Evolutionary conservation across 2,113 vertebrate species (phyloP).

Genomic region (Mixornis gularis): DNA sequence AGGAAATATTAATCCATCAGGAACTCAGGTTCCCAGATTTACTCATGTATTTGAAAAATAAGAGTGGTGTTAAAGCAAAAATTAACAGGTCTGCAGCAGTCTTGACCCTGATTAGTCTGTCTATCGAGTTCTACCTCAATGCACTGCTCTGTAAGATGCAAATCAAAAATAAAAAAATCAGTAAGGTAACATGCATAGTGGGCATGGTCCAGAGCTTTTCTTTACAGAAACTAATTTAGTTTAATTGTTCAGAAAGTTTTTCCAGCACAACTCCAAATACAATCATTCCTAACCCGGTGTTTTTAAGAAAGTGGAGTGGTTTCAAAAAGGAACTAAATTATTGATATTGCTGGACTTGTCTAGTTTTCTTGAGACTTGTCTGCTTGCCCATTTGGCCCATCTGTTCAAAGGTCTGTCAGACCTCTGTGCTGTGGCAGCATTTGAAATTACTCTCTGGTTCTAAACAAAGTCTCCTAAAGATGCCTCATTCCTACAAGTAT

Average conservation of each 20-base stretch:
- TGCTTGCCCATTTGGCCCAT: not conserved
- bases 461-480: not conserved
- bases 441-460: not conserved
- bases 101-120: not conserved
- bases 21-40: not conserved
- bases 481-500: not conserved
- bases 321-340: not conserved
- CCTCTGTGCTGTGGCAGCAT: not conserved
- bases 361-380: not conserved
- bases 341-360: not conserved
- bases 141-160: not conserved
- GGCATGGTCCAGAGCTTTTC: not conserved
- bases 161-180: not conserved
- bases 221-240: not conserved
- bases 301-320: not conserved
- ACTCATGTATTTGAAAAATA: not conserved
- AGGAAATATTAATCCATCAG: not conserved
- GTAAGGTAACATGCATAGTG: not conserved
- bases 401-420: not conserved
- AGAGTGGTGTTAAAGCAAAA: not conserved
- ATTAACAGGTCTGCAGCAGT: not conserved
- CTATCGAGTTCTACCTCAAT: not conserved
- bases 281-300: not conserved
- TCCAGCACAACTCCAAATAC: not conserved
- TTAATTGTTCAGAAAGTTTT: not conserved